A percentile compares a stretch with the other conserved stretches of the same genome.
Conservation (phyloP, 2,113 vertebrate genomes). For the Isichthys henryi region DNA sequence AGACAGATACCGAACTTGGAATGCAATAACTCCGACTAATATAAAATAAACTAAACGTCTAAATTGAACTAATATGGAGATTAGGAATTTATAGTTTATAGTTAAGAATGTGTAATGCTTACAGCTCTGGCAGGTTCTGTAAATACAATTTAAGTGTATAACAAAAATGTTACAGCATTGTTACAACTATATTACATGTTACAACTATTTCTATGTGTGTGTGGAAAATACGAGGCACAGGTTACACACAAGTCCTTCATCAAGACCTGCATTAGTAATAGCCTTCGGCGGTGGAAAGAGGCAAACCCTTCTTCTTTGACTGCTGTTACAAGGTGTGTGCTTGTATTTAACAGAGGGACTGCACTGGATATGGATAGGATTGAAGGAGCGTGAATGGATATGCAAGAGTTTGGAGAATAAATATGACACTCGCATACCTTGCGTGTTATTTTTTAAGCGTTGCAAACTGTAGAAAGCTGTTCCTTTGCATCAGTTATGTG, state of each 20-base stretch:
- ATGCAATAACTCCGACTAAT: neutral
- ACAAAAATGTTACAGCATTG: neutral
- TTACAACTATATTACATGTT: no score
- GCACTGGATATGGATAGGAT: neutral
- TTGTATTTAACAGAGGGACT: neutral
- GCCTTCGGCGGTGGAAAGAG: neutral
- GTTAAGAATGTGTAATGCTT: neutral
- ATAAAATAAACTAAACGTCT: neutral
- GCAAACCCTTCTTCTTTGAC: neutral
- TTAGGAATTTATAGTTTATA: neutral
- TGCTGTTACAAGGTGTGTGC: neutral
- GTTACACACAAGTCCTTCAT: neutral
- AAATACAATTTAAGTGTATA: neutral
- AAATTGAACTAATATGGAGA: neutral
- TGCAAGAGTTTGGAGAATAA: neutral
- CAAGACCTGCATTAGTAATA: neutral
- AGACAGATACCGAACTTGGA: neutral
- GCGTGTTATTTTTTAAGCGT: neutral
- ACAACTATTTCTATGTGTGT: neutral
- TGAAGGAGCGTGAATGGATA: neutral
- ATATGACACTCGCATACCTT: neutral
- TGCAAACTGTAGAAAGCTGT: neutral
- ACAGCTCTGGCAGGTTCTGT: neutral
- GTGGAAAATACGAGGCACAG: neutral
- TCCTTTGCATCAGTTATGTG: neutral